phyloP scores from a whole-genome alignment of 2,888 invertebrate genomes.

The Trilocha varians region DNA sequence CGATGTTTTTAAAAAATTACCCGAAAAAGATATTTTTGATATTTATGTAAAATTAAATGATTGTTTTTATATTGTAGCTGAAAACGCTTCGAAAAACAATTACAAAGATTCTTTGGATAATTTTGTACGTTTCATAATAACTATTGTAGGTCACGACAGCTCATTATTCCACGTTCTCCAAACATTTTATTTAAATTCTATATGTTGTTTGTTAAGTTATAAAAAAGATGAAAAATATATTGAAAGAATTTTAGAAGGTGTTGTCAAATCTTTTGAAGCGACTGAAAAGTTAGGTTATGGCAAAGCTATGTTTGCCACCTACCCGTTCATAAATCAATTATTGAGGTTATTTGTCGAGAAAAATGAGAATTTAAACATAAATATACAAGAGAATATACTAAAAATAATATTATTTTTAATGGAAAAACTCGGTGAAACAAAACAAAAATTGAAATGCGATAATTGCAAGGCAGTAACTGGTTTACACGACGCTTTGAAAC shows the following conservation, averaged over 20 bases:
- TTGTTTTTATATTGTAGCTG: conserved; percentile 42
- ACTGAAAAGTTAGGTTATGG: conserved; percentile 38
- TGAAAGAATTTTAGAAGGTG: conserved; percentile 32
- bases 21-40: conserved; percentile 27
- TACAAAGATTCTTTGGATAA: conserved; percentile 32
- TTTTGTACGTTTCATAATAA: conserved; percentile 23
- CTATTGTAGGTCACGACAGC: conserved; percentile 30
- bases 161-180: conserved; percentile 46
- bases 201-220: conserved; percentile 36
- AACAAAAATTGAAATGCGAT: conserved; percentile 50
- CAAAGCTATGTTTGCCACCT: conserved; percentile 29
- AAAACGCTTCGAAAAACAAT: conserved; percentile 32
- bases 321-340: conserved; percentile 45
- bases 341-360: conserved; percentile 34
- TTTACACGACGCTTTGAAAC: conserved; percentile 44
- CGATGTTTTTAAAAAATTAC: conserved; percentile 28
- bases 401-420: conserved; percentile 36
- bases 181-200: conserved; percentile 39
- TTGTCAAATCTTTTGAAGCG: conserved; percentile 31
- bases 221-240: conserved; percentile 17
- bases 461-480: conserved; percentile 41
- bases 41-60: conserved; percentile 47
- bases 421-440: conserved; percentile 24
- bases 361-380: conserved; percentile 6
- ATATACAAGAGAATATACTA: conserved; percentile 29